Evolutionary conservation across 2,797 vertebrate genomes (phyloP).

Genomic region (Micropoecilia bifurca): DNA sequence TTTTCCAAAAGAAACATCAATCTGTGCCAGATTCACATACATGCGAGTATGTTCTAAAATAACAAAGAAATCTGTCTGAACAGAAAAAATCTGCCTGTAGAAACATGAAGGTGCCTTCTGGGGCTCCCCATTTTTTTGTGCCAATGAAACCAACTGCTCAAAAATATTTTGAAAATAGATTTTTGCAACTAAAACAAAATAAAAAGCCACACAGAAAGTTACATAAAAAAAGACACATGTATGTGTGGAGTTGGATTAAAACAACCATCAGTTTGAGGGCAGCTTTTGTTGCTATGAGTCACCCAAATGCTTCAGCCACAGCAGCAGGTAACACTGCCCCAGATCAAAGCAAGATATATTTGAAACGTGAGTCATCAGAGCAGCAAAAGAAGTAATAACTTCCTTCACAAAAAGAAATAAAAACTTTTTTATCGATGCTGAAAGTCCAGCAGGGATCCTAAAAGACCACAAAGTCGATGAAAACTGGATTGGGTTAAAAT

Average conservation of each 20-base stretch:
- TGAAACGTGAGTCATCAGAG: not conserved
- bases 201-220: not conserved
- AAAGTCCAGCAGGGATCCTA: not conserved
- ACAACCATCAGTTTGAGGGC: not conserved
- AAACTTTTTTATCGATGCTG: not conserved
- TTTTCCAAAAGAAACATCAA: not conserved
- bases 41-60: not conserved
- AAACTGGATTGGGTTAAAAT: not conserved
- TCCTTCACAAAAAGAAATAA: not conserved
- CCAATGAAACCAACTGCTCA: not conserved
- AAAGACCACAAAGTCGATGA: not conserved
- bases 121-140: not conserved
- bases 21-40: not conserved
- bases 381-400: not conserved
- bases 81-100: not conserved
- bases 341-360: not conserved
- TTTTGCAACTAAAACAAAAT: constrained; percentile 1
- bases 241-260: not conserved
- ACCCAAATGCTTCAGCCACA: not conserved
- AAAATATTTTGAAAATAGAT: not conserved
- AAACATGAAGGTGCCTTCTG: not conserved
- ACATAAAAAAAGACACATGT: not conserved
- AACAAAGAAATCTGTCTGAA: not conserved
- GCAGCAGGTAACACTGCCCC: not conserved
- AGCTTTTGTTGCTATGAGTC: not conserved